Evolutionary conservation across 2,113 vertebrate genomes (phyloP), one percentile per base, ranked within the genome.

Genomic region (Eulemur macaco): DNA sequence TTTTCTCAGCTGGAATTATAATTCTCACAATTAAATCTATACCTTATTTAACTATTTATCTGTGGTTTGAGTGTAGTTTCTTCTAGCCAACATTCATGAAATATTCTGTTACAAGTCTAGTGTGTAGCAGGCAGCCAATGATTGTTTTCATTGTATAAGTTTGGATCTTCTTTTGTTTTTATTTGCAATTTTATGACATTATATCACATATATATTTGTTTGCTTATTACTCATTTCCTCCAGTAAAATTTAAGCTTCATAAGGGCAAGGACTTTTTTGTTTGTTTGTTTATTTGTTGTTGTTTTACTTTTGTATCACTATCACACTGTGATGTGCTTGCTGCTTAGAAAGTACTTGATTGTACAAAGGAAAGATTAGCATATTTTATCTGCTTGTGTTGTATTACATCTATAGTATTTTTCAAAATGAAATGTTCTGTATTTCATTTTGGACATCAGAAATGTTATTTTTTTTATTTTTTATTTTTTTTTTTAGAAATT

Each of bases 121-220:
- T 37, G 39, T 11, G 34, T 47, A 82, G 39, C 20, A 74, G 58
- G 31, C 9, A 77, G 17, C 11, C 39, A 69, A 34, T 68, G 29
- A 76, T 29, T 42, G 11, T 54, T 85, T 69, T 80, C 89, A 60
- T 20, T 74, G 11, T 74, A 80, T 0, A 84, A 86, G 20, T 64
- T 85, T 85, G 7, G 23, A 78, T 17, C 6, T 80, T 81, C 23
- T 56, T 31, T 93, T 94, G 39, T 39, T 81, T n/a, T 34, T 63
- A 76, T 87, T 93, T 96, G 71, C 14, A 10, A 89, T 77, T 86
- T 95, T 91, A 20, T 92, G 52, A 29, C 12, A 63, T 73, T 81
- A 34, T 50, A 54, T 34, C 34, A 78, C 73, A 27, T 42, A 74
- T 21, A 2, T 60, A 23, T 93, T 31, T 71, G 3, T 39, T 78